Evolutionary conservation across 2,888 invertebrate genomes (phyloP), one percentile per base, ranked within the genome.

Genomic region (Hylaea fasciaria): DNA sequence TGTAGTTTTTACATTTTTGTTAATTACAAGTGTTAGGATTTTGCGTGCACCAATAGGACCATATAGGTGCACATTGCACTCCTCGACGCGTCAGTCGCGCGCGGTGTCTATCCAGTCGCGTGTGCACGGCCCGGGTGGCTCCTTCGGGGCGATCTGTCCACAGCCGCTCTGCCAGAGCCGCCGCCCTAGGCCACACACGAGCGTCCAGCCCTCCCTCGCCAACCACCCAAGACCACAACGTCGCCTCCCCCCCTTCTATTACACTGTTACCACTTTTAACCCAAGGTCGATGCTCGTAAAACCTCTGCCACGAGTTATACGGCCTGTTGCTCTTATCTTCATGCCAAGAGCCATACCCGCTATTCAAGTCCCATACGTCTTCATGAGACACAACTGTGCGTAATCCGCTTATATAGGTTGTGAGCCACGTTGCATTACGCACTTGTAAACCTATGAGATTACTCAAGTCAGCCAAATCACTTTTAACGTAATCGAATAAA

Each of bases 321-420:
- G 96, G 96, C 28, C 95, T 95, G 72, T 96, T 96, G 48, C 95
- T 95, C 0, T 94, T 95, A 56, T 95, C 95, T 2, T 95, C 95
- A 43, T 96, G 89, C 97, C 97, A 97, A 53, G 94, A 93, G 8
- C 96, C 96, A 72, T 95, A 95, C 0, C 97, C 97, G 73, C 95
- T 96, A 78, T 97, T 97, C 68, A 97, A 92, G 81, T 97, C 96
- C 96, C 96, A 96, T 5, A 95, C 95, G 75, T 97, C 96, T 52
- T 96, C 96, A 80, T 97, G 96, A 8, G 96, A 96, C 64, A 96
- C 87, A 52, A 97, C 95, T 47, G 96, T 93, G 62, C 95, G 87
- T 4, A 97, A 86, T 64, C 96, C 95, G 9, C 93, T 93, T 9
- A 83, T 58, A 59, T 78, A 72, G 11, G 74, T 78, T 35, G 78